phyloP scores from a whole-genome alignment of 2,797 vertebrate genomes.

The Pantherophis alleghaniensis region DNA sequence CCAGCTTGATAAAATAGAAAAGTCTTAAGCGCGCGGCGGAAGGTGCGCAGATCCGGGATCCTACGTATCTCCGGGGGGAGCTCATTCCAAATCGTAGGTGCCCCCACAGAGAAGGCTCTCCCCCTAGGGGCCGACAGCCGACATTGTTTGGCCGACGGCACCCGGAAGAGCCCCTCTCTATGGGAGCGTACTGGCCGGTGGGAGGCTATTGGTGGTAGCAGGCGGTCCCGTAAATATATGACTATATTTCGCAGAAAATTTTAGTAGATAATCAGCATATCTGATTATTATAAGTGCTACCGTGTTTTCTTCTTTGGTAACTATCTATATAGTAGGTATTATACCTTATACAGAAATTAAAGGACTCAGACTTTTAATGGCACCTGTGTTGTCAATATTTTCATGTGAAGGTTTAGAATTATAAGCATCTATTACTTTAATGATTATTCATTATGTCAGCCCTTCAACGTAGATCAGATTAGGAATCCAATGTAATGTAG shows the following conservation, averaged over 20 bases:
- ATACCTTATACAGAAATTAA: constrained; percentile 35
- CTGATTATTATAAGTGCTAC: neutral
- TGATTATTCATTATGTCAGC: neutral
- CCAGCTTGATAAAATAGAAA: no score
- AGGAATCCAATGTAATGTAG: neutral
- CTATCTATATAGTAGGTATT: constrained; percentile 9
- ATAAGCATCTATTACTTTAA: neutral
- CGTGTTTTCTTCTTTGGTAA: neutral
- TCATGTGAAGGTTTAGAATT: constrained; percentile 42
- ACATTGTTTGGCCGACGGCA: no score
- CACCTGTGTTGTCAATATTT: constrained; percentile 38
- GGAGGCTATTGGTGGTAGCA: no score
- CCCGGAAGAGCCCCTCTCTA: no score
- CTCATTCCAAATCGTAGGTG: no score
- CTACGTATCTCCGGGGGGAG: no score
- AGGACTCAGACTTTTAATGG: constrained; percentile 46
- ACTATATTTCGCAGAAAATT: neutral
- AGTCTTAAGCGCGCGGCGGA: no score
- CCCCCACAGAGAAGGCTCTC: no score
- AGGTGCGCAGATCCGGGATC: no score
- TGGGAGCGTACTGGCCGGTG: no score
- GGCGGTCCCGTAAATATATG: no score
- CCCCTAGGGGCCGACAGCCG: no score
- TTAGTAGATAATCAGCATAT: neutral
- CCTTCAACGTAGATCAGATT: neutral